Evolutionary conservation across 2,888 invertebrate genomes (phyloP).

Genomic region (Oscheius sp.): DNA sequence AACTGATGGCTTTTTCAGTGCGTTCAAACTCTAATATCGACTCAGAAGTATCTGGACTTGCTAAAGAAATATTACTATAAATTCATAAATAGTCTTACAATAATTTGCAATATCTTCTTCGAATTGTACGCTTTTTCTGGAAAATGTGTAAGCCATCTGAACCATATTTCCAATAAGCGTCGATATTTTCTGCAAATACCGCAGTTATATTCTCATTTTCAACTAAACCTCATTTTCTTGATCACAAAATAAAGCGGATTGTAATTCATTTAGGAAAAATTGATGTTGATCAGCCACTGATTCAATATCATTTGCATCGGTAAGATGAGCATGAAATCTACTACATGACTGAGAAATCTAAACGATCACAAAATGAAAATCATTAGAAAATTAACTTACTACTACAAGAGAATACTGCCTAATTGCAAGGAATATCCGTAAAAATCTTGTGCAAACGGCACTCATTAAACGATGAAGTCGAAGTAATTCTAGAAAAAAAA

Average conservation of each 20-base stretch:
- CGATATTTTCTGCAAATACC: neutral
- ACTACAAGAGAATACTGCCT: slow-evolving; percentile 23
- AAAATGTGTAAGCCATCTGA: neutral
- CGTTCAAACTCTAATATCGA: slow-evolving; percentile 10
- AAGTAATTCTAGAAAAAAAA: neutral
- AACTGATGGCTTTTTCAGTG: neutral
- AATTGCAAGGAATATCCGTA: slow-evolving; percentile 26
- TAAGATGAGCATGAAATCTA: slow-evolving; percentile 13
- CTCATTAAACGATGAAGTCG: slow-evolving; percentile 13
- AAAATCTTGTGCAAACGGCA: neutral
- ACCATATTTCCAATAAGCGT: neutral
- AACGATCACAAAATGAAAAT: slow-evolving; percentile 1
- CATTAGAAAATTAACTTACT: slow-evolving; percentile 3
- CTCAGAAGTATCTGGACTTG: neutral
- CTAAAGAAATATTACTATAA: neutral
- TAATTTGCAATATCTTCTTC: neutral
- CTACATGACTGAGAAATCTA: slow-evolving; percentile 10
- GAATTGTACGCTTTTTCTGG: neutral
- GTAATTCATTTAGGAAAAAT: slow-evolving; percentile 4
- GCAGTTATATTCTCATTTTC: neutral
- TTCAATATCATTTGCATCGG: slow-evolving; percentile 18
- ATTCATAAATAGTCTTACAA: neutral
- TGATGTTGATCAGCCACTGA: slow-evolving; percentile 23
- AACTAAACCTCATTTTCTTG: slow-evolving; percentile 19
- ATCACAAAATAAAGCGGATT: slow-evolving; percentile 18